phyloP scores from a whole-genome alignment of 2,888 invertebrate species.

The Caenorhabditis drosophilae region DNA sequence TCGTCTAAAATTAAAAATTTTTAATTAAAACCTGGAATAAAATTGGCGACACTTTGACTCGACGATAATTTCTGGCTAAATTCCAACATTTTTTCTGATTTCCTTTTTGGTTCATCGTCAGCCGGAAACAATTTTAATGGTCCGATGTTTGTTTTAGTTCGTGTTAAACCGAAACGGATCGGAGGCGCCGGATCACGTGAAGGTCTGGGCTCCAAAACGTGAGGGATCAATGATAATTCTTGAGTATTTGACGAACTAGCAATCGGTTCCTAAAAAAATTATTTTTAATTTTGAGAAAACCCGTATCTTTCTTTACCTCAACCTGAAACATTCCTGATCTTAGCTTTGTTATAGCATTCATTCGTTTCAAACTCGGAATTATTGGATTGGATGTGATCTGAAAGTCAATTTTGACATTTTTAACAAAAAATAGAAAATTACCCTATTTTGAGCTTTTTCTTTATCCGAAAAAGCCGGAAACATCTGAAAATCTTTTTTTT shows the following conservation, averaged over 20 bases:
- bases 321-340: not conserved
- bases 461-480: not conserved
- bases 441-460: too few species aligned
- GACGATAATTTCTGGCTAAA: not conserved
- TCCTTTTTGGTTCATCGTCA: too few species aligned
- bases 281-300: too few species aligned
- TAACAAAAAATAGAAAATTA: too few species aligned
- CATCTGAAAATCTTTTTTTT: not conserved
- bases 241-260: too few species aligned
- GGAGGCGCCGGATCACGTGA: too few species aligned
- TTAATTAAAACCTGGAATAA: not conserved
- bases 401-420: too few species aligned
- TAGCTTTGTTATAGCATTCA: not conserved
- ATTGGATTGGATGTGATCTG: not conserved
- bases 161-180: too few species aligned
- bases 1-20: not conserved
- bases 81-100: not conserved
- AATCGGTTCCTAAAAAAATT: not conserved
- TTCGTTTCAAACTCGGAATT: conserved; percentile 1
- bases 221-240: too few species aligned
- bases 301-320: too few species aligned
- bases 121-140: conserved; percentile 3
- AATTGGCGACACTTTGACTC: not conserved
- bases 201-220: too few species aligned
- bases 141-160: conserved; percentile 6